Percentiles rank a stretch among this genome's conserved stretches.
These are phyloP conservation scores for Mya arenaria DNA, from an alignment of 1,140 invertebrate genomes.

Conservation along the genomic window DNA sequence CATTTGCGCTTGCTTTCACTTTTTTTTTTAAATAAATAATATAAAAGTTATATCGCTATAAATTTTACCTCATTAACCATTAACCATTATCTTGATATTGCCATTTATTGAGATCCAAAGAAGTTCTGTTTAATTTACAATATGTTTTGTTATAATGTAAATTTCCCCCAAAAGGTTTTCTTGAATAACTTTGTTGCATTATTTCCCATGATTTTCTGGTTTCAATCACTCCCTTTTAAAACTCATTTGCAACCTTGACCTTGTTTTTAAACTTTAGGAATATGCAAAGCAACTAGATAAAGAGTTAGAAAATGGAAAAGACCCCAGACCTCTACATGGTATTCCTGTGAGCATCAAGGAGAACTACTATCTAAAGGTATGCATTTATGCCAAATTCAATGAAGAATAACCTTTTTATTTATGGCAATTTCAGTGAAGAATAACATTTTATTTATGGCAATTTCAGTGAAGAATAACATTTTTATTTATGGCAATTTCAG, in stretches of 20 bases:
- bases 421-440: too few relatives aligned
- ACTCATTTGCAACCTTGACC: background rate
- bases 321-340: slow-evolving; percentile 60
- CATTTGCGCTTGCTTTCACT: too few relatives aligned
- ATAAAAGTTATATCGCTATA: background rate
- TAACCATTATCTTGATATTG: background rate
- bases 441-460: slow-evolving; percentile 20
- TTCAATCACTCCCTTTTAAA: background rate
- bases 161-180: slow-evolving; percentile 6
- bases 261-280: slow-evolving; percentile 24
- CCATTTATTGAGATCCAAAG: background rate
- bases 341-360: slow-evolving; percentile 71
- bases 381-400: too few relatives aligned
- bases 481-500: too few relatives aligned
- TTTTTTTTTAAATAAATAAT: too few relatives aligned
- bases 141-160: background rate
- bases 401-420: too few relatives aligned
- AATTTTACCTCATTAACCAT: background rate
- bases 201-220: background rate
- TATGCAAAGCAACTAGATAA: slow-evolving; percentile 42
- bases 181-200: background rate
- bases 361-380: slow-evolving; percentile 58
- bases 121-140: background rate
- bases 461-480: background rate
- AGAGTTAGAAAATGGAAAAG: slow-evolving; percentile 2